Evolutionary conservation across 2,113 vertebrate genomes (phyloP).

Genomic region (Aramus guarauna): DNA sequence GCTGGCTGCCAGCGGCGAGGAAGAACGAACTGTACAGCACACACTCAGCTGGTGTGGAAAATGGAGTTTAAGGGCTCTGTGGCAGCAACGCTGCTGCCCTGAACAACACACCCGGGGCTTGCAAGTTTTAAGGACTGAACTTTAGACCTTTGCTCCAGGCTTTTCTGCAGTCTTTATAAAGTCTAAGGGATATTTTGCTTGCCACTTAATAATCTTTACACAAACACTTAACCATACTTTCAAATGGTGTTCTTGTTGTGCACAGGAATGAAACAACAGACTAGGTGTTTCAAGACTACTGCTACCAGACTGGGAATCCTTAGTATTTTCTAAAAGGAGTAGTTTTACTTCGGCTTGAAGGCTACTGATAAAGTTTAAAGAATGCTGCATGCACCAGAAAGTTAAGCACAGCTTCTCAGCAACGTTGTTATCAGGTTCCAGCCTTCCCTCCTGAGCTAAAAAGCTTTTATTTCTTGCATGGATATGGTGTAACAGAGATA

Average conservation of each 20-base stretch:
- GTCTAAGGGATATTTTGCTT: background rate
- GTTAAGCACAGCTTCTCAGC: background rate
- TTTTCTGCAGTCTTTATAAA: background rate
- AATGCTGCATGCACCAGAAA: background rate
- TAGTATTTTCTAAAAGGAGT: background rate
- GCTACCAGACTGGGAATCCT: background rate
- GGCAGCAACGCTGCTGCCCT: background rate
- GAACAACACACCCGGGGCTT: background rate
- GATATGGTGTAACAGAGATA: background rate
- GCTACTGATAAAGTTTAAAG: background rate
- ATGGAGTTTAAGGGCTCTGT: accelerated
- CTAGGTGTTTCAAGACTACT: background rate
- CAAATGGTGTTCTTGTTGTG: background rate
- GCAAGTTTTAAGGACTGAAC: background rate
- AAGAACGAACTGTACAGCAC: background rate
- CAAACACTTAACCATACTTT: background rate
- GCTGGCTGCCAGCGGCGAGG: background rate
- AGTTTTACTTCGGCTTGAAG: background rate
- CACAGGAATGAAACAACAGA: background rate
- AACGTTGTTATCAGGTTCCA: background rate
- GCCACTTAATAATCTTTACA: background rate
- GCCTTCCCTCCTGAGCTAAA: background rate
- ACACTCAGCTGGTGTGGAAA: background rate
- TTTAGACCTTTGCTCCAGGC: background rate
- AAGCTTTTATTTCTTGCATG: background rate